These are phyloP conservation scores for Trichoplusia ni DNA, from an alignment of 1,140 invertebrate species.

Conservation along the genomic window DNA sequence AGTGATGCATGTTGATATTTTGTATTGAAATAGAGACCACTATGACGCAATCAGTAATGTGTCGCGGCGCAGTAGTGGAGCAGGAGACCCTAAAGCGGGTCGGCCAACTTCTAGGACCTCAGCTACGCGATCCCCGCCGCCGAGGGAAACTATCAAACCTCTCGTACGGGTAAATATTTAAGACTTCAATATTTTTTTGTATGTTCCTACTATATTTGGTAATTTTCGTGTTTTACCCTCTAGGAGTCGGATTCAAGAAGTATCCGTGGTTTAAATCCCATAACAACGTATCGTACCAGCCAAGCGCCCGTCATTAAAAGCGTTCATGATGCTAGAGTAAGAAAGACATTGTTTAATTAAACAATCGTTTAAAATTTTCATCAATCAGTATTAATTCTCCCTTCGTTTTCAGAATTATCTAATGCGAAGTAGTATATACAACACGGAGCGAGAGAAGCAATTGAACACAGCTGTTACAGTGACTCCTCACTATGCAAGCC, in stretches of 20 bases:
- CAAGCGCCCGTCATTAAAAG: conserved; percentile 55
- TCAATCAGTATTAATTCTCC: background rate
- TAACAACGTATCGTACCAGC: conserved; percentile 49
- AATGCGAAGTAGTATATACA: conserved; percentile 48
- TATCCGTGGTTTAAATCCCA: conserved; percentile 24
- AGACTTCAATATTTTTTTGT: conserved; percentile 2
- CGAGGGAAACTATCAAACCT: conserved; percentile 28
- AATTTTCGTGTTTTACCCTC: conserved; percentile 53
- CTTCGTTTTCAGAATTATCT: conserved; percentile 55
- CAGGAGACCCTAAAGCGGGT: conserved; percentile 50
- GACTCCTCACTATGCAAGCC: conserved; percentile 45
- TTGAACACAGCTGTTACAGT: conserved; percentile 48
- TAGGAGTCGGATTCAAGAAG: conserved; percentile 48
- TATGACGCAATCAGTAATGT: conserved; percentile 23
- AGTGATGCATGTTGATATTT: background rate
- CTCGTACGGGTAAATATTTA: conserved; percentile 18
- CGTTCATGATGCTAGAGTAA: conserved; percentile 63
- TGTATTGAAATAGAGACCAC: conserved; percentile 36
- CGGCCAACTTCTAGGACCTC: conserved; percentile 32
- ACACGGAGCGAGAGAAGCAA: conserved; percentile 37
- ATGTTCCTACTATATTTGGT: background rate
- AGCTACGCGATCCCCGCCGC: conserved; percentile 32
- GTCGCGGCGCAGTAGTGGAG: conserved; percentile 49
- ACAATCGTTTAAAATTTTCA: background rate
- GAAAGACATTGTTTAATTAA: conserved; percentile 14